Evolutionary conservation across 53 echinoderm and acorn worm species (phyloP).

Genomic region (Antedon mediterranea): DNA sequence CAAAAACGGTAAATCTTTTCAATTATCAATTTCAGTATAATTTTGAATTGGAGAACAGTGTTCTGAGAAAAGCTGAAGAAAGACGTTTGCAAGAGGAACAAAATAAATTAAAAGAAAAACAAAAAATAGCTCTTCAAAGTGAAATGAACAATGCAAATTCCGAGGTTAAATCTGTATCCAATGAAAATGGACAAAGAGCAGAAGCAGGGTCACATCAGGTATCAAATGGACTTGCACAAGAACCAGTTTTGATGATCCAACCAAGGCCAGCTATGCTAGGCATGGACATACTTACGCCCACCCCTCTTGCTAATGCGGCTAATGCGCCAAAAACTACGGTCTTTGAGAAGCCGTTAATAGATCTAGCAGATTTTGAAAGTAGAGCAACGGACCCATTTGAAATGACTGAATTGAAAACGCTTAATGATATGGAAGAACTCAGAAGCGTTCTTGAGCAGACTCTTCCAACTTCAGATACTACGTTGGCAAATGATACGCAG

Average conservation of each 20-base stretch:
- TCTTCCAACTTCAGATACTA: constrained; percentile 1
- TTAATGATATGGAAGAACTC: constrained; percentile 89
- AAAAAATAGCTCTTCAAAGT: background rate
- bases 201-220: background rate
- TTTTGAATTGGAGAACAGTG: constrained; percentile 52
- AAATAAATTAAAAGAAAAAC: background rate
- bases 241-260: constrained; percentile 4
- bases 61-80: constrained; percentile 36
- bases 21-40: constrained; percentile 83
- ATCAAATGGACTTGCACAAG: background rate
- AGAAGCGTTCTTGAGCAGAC: constrained; percentile 58
- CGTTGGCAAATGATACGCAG: constrained; percentile 1
- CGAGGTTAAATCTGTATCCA: background rate
- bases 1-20: too few species aligned
- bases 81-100: background rate
- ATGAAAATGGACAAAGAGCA: too few species aligned
- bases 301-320: background rate
- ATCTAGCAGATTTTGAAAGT: constrained; percentile 72
- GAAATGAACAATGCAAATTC: background rate
- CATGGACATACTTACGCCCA: background rate
- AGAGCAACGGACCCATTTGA: constrained; percentile 81
- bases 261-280: constrained; percentile 3
- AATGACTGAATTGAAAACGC: constrained; percentile 70
- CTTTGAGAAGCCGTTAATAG: constrained; percentile 6
- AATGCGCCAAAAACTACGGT: background rate